phyloP scores from a whole-genome alignment of 2,113 vertebrate genomes.

The Suncus etruscus region DNA sequence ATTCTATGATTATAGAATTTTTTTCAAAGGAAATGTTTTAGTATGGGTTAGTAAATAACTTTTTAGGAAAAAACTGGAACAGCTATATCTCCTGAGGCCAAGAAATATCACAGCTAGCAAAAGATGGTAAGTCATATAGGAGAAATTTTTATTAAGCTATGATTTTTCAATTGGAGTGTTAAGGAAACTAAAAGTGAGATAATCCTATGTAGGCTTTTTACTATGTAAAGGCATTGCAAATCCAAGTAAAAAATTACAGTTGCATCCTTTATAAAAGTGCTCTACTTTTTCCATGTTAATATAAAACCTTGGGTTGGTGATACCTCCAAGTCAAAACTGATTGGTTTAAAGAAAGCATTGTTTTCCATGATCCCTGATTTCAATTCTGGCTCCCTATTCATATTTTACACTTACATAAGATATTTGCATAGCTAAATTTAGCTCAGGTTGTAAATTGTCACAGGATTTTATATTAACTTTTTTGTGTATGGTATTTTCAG shows the following conservation, averaged over 20 bases:
- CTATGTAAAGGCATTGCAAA: neutral
- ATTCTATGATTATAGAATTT: neutral
- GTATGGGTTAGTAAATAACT: neutral
- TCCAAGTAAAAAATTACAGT: conserved; percentile 26
- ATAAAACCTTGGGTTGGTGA: neutral
- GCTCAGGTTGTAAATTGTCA: conserved; percentile 9
- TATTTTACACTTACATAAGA: conserved; percentile 28
- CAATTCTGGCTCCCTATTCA: neutral
- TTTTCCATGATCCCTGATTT: neutral
- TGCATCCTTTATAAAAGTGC: neutral
- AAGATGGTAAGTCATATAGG: neutral
- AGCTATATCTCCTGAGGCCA: neutral
- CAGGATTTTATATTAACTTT: neutral
- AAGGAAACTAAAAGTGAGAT: neutral
- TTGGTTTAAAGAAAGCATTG: neutral
- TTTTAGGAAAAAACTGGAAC: neutral
- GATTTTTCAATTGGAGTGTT: neutral
- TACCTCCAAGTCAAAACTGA: neutral
- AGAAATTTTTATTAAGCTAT: neutral
- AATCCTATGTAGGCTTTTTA: neutral
- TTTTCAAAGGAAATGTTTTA: neutral
- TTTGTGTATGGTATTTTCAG: neutral
- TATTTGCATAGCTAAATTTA: conserved; percentile 35
- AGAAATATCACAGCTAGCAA: neutral
- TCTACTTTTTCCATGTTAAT: neutral